These are phyloP conservation scores for Dynastes grantii DNA, from an alignment of 2,888 invertebrate species.

Conservation along the genomic window DNA sequence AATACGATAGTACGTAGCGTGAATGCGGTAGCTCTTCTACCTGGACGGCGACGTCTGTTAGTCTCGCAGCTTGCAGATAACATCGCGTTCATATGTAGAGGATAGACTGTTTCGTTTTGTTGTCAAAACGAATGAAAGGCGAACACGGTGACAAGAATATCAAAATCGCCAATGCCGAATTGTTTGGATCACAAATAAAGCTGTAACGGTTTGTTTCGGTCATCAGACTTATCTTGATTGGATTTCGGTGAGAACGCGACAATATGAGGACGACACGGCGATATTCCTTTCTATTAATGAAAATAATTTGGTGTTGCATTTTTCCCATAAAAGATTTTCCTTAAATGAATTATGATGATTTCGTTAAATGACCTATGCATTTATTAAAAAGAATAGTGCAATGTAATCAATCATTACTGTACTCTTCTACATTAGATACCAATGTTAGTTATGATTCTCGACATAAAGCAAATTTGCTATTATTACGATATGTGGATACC, in stretches of 20 bases:
- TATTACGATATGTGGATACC: too few species aligned
- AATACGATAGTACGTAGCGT: neutral
- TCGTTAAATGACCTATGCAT: too few species aligned
- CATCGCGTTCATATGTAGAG: constrained; percentile 7
- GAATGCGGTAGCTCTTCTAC: constrained; percentile 35
- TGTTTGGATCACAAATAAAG: constrained; percentile 21
- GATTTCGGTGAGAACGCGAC: neutral
- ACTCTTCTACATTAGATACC: too few species aligned
- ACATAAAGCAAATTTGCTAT: too few species aligned
- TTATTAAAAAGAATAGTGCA: too few species aligned
- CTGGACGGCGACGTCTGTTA: constrained; percentile 35
- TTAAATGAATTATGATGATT: too few species aligned
- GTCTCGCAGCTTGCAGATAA: constrained; percentile 45
- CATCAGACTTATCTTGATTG: constrained; percentile 18
- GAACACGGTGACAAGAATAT: constrained; percentile 22
- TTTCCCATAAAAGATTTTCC: too few species aligned
- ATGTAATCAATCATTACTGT: too few species aligned
- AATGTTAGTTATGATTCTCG: too few species aligned
- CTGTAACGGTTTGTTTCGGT: constrained; percentile 37
- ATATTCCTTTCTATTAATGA: too few species aligned
- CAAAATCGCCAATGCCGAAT: constrained; percentile 26
- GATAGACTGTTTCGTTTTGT: neutral
- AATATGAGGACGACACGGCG: neutral
- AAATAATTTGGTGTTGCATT: too few species aligned
- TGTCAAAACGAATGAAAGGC: constrained; percentile 20